Conservation (phyloP, 2,113 vertebrate species). For the Nesogale talazaci region DNA sequence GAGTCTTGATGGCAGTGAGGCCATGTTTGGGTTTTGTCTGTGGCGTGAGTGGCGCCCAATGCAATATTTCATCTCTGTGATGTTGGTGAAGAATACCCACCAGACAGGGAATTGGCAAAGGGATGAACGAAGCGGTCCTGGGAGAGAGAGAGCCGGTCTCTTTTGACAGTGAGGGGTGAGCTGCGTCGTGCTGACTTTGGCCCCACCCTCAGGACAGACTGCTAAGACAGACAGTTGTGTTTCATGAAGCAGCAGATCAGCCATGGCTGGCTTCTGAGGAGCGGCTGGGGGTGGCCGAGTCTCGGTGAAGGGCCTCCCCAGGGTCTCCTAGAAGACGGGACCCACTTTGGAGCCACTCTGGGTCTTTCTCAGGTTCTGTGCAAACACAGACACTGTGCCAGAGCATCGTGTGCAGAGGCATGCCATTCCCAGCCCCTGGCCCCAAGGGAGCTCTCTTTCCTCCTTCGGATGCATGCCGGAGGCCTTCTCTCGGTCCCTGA, state of each 20-base stretch:
- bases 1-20: too few relatives aligned
- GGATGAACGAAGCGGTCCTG: background rate
- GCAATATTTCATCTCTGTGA: background rate
- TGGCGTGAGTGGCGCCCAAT: background rate
- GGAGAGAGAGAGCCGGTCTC: background rate
- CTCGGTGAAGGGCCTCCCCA: background rate
- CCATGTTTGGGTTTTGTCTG: too few relatives aligned
- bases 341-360: background rate
- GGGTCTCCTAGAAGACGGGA: background rate
- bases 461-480: background rate
- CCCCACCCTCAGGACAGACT: background rate
- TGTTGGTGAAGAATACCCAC: background rate
- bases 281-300: background rate
- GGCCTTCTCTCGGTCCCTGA: background rate
- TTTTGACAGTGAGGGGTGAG: background rate
- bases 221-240: background rate
- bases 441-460: background rate
- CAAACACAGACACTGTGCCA: background rate
- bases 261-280: background rate
- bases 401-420: background rate
- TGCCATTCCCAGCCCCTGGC: background rate
- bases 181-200: background rate
- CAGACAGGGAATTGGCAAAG: background rate
- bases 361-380: background rate
- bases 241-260: background rate